Percentiles rank a stretch among this genome's conserved stretches.
These are phyloP conservation scores for Bombus breviceps DNA, from an alignment of 1,140 invertebrate genomes.

Conservation along the genomic window DNA sequence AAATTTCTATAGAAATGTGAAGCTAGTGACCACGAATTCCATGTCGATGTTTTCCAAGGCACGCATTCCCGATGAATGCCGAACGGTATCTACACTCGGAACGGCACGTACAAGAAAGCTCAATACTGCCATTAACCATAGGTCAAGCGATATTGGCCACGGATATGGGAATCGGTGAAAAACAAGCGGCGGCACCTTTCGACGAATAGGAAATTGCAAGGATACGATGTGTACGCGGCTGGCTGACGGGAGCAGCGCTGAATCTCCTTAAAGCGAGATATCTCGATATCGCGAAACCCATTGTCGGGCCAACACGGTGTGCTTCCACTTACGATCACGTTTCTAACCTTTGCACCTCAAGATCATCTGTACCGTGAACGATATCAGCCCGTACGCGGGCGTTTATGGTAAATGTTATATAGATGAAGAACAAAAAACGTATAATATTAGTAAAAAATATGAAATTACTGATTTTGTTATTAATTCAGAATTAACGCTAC, in stretches of 20 bases:
- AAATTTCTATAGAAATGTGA: constrained; percentile 31
- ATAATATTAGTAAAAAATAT: neutral
- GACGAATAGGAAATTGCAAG: constrained; percentile 58
- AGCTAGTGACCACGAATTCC: constrained; percentile 27
- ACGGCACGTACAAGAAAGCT: neutral
- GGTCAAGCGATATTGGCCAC: constrained; percentile 31
- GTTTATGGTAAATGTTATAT: neutral
- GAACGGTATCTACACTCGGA: neutral
- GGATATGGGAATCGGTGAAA: constrained; percentile 17
- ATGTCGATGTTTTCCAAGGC: constrained; percentile 4
- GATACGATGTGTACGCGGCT: constrained; percentile 55
- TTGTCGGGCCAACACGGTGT: constrained; percentile 31
- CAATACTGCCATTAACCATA: constrained; percentile 25
- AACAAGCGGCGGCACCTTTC: constrained; percentile 30
- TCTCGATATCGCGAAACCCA: constrained; percentile 68
- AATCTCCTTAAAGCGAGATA: constrained; percentile 73
- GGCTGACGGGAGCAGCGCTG: constrained; percentile 30
- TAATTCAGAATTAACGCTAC: neutral
- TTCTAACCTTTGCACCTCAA: constrained; percentile 24
- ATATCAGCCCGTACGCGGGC: neutral
- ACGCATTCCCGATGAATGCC: constrained; percentile 38
- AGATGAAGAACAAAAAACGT: neutral
- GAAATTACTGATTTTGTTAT: neutral
- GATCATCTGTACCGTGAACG: neutral
- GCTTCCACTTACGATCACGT: constrained; percentile 40